A percentile compares a stretch with the other conserved stretches of the same genome.
These are phyloP conservation scores for Perognathus longimembris DNA, from an alignment of 2,113 vertebrate species.

Conservation along the genomic window DNA sequence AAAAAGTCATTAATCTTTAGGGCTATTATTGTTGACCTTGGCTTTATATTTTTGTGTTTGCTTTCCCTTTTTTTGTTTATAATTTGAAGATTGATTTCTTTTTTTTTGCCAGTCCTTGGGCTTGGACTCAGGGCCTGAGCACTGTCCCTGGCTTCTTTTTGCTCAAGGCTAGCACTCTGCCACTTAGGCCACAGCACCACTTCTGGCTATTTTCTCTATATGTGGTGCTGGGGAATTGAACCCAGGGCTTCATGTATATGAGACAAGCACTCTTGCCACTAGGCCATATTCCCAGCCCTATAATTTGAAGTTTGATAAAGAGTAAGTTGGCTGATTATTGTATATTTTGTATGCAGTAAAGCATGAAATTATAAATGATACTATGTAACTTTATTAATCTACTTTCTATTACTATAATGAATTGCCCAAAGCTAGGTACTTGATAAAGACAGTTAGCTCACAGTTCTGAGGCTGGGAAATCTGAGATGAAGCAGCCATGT, in stretches of 20 bases:
- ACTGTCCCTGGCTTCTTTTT: too few species aligned
- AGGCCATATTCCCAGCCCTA: too few species aligned
- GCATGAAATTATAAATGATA: background rate
- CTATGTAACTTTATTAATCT: background rate
- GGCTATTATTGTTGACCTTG: background rate
- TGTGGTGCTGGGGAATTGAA: too few species aligned
- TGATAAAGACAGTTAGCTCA: background rate
- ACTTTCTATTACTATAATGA: background rate
- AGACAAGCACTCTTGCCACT: too few species aligned
- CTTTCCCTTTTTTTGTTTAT: constrained; percentile 4
- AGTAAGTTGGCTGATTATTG: background rate
- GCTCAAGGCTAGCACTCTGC: too few species aligned
- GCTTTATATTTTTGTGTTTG: background rate
- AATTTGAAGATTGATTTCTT: too few species aligned
- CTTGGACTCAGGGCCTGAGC: too few species aligned
- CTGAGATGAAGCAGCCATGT: background rate
- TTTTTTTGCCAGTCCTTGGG: too few species aligned
- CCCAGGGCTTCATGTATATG: too few species aligned
- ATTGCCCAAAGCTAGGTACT: background rate
- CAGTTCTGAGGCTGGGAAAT: background rate
- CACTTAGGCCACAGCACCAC: too few species aligned
- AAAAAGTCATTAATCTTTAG: background rate
- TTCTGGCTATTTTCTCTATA: too few species aligned
- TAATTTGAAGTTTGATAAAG: background rate
- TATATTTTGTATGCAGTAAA: background rate